Percentiles rank a stretch among this genome's conserved stretches.
These are phyloP conservation scores for Ephialtes manifestator DNA, from an alignment of 2,888 invertebrate genomes.

Conservation along the genomic window DNA sequence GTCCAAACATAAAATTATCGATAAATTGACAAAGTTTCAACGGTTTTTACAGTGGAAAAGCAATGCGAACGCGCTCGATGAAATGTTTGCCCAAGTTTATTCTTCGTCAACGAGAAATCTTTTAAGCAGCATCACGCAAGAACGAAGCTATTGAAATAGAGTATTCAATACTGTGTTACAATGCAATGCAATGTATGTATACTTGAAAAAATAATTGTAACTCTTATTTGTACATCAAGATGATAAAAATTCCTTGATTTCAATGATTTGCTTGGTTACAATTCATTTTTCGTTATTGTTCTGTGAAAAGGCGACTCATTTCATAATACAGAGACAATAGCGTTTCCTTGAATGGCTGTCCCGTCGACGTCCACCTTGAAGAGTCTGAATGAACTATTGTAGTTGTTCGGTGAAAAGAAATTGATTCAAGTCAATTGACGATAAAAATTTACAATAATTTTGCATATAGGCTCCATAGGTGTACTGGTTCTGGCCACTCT, in stretches of 20 bases:
- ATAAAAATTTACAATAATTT: too few species aligned
- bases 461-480: too few species aligned
- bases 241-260: slow-evolving; percentile 25
- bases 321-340: background rate
- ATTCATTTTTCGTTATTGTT: background rate
- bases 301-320: background rate
- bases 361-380: background rate
- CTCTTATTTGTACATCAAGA: slow-evolving; percentile 40
- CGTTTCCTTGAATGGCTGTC: background rate
- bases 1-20: background rate
- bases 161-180: slow-evolving; percentile 5
- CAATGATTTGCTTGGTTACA: background rate
- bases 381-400: slow-evolving; percentile 13
- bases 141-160: slow-evolving; percentile 51
- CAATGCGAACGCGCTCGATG: slow-evolving; percentile 4
- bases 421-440: slow-evolving; percentile 8
- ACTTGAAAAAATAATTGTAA: slow-evolving; percentile 48
- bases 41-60: slow-evolving; percentile 18
- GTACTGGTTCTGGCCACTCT: too few species aligned
- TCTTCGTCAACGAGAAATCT: slow-evolving; percentile 37
- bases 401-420: background rate
- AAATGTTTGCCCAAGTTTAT: slow-evolving; percentile 3
- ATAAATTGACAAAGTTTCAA: slow-evolving; percentile 35
- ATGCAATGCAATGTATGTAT: slow-evolving; percentile 27
- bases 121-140: slow-evolving; percentile 52